Percentiles rank a stretch among this genome's conserved stretches.
phyloP scores from a whole-genome alignment of 2,113 vertebrate species.

The Lophura nycthemera region DNA sequence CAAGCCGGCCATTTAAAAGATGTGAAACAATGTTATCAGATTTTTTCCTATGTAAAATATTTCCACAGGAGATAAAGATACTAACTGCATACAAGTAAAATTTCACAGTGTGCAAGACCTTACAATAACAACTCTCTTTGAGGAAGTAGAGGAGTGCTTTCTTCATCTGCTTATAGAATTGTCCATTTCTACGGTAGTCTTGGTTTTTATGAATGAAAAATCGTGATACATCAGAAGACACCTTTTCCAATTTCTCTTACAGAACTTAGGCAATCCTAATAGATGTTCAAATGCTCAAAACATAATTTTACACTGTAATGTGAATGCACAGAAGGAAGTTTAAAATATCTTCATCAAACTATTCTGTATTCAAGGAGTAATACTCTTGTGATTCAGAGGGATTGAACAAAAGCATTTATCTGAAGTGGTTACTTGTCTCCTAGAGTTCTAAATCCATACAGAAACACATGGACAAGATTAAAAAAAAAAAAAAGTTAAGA shows the following conservation, averaged over 20 bases:
- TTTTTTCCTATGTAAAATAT: not conserved
- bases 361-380: not conserved
- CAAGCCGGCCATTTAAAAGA: not conserved
- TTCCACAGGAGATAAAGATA: not conserved
- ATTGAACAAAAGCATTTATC: constrained; percentile 10
- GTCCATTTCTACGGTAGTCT: not conserved
- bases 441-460: not conserved
- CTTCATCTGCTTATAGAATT: not conserved
- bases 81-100: not conserved
- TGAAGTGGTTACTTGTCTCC: not conserved
- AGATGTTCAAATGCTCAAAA: not conserved
- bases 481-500: not conserved
- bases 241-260: not conserved
- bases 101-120: not conserved
- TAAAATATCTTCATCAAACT: not conserved
- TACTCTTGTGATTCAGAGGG: not conserved
- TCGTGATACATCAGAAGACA: not conserved
- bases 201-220: not conserved
- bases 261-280: not conserved
- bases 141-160: not conserved
- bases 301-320: not conserved
- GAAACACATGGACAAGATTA: not conserved
- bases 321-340: not conserved
- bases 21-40: not conserved
- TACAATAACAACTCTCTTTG: not conserved